These are phyloP conservation scores for Drosophila littoralis DNA, from an alignment of 1,140 invertebrate species.

Conservation along the genomic window DNA sequence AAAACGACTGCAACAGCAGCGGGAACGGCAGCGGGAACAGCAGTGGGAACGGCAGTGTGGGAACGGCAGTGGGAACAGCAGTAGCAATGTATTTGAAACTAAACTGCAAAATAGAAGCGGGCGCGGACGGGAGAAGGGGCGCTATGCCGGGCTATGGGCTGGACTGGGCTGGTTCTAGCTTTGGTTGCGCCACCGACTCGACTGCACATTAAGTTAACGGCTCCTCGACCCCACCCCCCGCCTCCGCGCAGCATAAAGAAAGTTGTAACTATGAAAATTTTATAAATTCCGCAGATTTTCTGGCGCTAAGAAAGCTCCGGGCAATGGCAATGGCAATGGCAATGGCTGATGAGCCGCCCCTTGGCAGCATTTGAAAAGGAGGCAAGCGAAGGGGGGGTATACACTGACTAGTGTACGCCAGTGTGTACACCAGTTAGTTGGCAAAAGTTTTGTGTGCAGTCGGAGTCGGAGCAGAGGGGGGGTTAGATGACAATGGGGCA, in stretches of 20 bases:
- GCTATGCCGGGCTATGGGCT: neutral
- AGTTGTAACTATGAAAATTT: slow-evolving; percentile 84
- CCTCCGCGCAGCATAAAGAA: slow-evolving; percentile 63
- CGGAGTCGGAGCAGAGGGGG: neutral
- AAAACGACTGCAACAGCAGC: slow-evolving; percentile 35
- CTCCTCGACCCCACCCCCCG: neutral
- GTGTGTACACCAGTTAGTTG: slow-evolving; percentile 52
- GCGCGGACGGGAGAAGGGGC: neutral
- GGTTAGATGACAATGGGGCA: slow-evolving; percentile 50
- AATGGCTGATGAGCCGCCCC: slow-evolving; percentile 39
- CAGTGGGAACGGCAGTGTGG: neutral
- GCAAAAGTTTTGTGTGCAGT: slow-evolving; percentile 53
- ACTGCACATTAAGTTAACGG: slow-evolving; percentile 67
- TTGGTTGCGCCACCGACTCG: slow-evolving; percentile 28
- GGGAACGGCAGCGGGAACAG: neutral
- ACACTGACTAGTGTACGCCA: slow-evolving; percentile 48
- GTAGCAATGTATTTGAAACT: slow-evolving; percentile 73
- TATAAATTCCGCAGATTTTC: slow-evolving; percentile 82
- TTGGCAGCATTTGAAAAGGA: slow-evolving; percentile 37
- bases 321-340: slow-evolving; percentile 28
- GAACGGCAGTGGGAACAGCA: neutral
- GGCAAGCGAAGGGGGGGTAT: too few species aligned
- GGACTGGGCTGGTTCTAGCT: neutral
- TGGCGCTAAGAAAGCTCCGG: slow-evolving; percentile 70
- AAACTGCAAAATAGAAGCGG: slow-evolving; percentile 76